phyloP scores from a whole-genome alignment of 1,140 invertebrate genomes.

The Neotoxoptera formosana region DNA sequence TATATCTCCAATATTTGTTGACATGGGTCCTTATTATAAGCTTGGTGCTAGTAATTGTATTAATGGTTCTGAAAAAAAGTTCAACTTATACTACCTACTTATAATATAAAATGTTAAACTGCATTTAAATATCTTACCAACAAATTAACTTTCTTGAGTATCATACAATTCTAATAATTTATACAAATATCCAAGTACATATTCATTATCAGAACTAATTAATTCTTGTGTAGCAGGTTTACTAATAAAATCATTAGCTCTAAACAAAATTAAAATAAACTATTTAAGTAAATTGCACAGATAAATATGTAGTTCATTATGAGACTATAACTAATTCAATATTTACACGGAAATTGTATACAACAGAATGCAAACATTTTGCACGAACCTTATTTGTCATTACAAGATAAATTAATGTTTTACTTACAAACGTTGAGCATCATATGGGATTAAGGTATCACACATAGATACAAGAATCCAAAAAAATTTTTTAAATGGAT shows the following conservation, averaged over 20 bases:
- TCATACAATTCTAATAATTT: constrained; percentile 20
- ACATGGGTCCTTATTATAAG: neutral
- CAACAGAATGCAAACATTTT: neutral
- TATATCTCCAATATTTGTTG: neutral
- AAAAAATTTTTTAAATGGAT: constrained; percentile 47
- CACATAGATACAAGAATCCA: constrained; percentile 43
- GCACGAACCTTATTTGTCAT: too few relatives aligned
- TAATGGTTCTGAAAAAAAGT: neutral
- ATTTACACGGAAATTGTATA: neutral
- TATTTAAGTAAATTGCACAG: neutral
- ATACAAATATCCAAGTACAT: constrained; percentile 24
- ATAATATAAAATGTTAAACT: neutral
- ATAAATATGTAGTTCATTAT: neutral
- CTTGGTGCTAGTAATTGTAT: neutral
- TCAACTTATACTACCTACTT: neutral
- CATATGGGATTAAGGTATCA: constrained; percentile 19
- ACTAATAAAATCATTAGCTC: constrained; percentile 9
- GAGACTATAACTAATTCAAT: neutral
- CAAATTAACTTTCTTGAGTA: neutral
- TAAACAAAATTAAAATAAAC: neutral
- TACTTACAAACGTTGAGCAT: constrained; percentile 50
- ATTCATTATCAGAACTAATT: constrained; percentile 9
- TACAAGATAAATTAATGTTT: neutral
- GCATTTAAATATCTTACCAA: neutral
- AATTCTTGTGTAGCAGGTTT: constrained; percentile 29